Percentiles rank a stretch among this genome's conserved stretches.
Conservation (phyloP, 1,140 invertebrate genomes). For the Lepeophtheirus salmonis region DNA sequence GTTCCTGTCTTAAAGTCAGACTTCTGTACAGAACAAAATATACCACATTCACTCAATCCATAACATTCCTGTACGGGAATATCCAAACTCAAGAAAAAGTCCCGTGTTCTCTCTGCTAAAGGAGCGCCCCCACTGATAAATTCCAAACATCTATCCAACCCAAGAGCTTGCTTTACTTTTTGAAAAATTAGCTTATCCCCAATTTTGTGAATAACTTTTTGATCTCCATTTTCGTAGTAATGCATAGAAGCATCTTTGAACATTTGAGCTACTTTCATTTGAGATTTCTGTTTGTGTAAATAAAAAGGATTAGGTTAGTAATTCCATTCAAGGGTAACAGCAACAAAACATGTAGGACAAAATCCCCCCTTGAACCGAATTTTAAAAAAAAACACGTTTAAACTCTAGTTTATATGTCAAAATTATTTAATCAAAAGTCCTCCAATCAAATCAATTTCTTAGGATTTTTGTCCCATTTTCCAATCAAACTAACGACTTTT, state of each 20-base stretch:
- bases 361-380: too few species aligned
- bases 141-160: background rate
- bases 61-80: slow-evolving; percentile 48
- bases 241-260: slow-evolving; percentile 38
- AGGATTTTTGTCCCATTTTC: too few species aligned
- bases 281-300: too few species aligned
- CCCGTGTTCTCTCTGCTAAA: slow-evolving; percentile 52
- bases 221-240: slow-evolving; percentile 34
- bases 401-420: too few species aligned
- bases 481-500: too few species aligned
- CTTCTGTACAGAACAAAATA: slow-evolving; percentile 25
- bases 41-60: slow-evolving; percentile 22
- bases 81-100: slow-evolving; percentile 66
- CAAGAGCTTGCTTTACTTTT: slow-evolving; percentile 8
- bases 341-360: too few species aligned
- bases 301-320: too few species aligned
- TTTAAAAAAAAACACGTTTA: too few species aligned
- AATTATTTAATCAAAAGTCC: too few species aligned
- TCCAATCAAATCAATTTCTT: too few species aligned
- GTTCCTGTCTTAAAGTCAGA: slow-evolving; percentile 21
- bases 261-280: slow-evolving; percentile 25
- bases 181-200: slow-evolving; percentile 10
- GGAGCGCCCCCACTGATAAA: slow-evolving; percentile 58
- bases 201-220: slow-evolving; percentile 1
- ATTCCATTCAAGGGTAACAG: too few species aligned